Base-by-base conservation (phyloP, 1,140 invertebrate genomes). In the Solenopsis invicta region DNA sequence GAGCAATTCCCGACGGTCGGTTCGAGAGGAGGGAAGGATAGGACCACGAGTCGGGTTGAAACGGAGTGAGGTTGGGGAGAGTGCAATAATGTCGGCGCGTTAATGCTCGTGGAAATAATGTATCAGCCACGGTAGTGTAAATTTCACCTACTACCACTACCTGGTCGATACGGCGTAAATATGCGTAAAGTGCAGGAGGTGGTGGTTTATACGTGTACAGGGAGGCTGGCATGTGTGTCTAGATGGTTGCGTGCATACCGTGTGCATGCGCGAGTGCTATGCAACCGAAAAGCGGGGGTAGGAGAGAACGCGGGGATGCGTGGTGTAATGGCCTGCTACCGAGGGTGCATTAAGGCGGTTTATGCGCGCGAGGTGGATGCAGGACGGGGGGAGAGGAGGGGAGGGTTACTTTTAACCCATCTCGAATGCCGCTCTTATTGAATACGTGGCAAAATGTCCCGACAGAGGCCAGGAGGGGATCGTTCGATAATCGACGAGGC, bases 261-360 rank as follows among this genome's bases (percentile, higher is more conserved):
- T 37, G 72, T 66, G 41, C 45, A 77, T 52, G 67, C 41, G 74
- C 61, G 59, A 81, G 67, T 56, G 13, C 48, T 80, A n/a, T 71
- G 50, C 37, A 29, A 45, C 66, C 50, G 21, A 37, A 48, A n/a
- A 67, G 29, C 21, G 41, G 56, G 56, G 37, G 34, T 6, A 13
- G 52, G 45, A 34, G 50, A 61, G 24, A 21, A 5, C 18, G 69
- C 10, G n/a, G 50, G 59, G 85, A 56, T 81, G 88, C 88, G 86
- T 88, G 88, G 85, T 91, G 88, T 91, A 91, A 91, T 91, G 87
- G 88, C 85, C 86, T 87, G 91, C 91, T 91, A 82, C 88, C 86
- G 90, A 91, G 90, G 89, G 91, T 90, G 89, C 91, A 92, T 93
- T 92, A 90, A 92, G 87, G 91, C 88, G 88, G 91, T 93, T 93